Evolutionary conservation across 2,113 vertebrate genomes (phyloP).

Genomic region (Zootoca vivipara): DNA sequence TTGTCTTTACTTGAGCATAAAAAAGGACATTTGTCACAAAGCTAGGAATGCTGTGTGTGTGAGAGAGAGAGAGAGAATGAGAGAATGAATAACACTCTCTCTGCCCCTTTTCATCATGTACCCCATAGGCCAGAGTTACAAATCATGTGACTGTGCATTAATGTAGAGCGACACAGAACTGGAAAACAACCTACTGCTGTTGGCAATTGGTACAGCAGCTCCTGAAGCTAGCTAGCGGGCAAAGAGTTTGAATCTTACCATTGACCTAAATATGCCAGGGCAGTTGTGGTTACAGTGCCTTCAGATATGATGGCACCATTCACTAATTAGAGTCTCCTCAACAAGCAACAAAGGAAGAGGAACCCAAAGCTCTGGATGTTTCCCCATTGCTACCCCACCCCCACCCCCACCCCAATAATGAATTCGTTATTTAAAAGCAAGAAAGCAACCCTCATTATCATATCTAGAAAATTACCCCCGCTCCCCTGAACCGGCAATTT

Average conservation of each 20-base stretch:
- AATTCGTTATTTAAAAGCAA: constrained; percentile 45
- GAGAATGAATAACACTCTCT: background rate
- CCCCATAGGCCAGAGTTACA: background rate
- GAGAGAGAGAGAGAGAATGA: background rate
- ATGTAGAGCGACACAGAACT: background rate
- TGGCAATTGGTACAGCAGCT: background rate
- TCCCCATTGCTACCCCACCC: constrained; percentile 12
- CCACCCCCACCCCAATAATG: constrained; percentile 2
- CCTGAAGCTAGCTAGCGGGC: background rate
- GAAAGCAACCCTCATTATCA: constrained; percentile 42
- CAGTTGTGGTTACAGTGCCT: constrained; percentile 1
- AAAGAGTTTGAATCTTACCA: background rate
- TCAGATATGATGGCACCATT: constrained; percentile 10
- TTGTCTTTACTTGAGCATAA: background rate
- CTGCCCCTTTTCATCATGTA: background rate
- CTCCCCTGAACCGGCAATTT: constrained; percentile 39
- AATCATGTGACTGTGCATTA: background rate
- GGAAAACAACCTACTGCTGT: background rate
- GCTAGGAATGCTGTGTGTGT: background rate
- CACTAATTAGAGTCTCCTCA: constrained; percentile 20
- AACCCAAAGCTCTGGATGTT: constrained; percentile 20
- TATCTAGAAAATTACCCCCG: constrained; percentile 42
- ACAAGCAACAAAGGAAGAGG: constrained; percentile 4
- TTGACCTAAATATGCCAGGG: constrained; percentile 8
- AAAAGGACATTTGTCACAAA: background rate